Conservation (phyloP, 1,140 invertebrate genomes). For the Caerostris extrusa region DNA sequence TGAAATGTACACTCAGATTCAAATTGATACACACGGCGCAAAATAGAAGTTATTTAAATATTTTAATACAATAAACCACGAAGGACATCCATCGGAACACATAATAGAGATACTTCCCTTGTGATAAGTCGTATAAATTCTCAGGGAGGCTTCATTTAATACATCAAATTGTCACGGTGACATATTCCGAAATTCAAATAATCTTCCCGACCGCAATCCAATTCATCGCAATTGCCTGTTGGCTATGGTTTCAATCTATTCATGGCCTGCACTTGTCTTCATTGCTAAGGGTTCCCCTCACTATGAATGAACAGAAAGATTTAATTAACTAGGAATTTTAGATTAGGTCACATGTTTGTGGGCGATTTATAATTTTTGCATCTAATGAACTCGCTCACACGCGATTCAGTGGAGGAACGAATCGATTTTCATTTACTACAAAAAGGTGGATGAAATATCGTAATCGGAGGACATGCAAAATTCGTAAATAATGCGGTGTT, state of each 20-base stretch:
- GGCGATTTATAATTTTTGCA: slow-evolving; percentile 12
- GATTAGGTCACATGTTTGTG: background rate
- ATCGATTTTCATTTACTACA: background rate
- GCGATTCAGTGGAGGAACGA: background rate
- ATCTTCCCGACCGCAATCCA: background rate
- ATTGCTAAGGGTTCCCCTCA: background rate
- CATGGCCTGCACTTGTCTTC: background rate
- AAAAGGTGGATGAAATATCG: slow-evolving; percentile 14
- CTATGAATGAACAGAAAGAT: slow-evolving; percentile 10
- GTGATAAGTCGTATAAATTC: background rate
- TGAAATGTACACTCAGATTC: no score
- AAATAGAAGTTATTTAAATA: slow-evolving; percentile 4
- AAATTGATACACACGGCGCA: no score
- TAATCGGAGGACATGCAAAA: background rate
- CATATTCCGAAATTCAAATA: background rate
- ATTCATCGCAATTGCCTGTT: background rate
- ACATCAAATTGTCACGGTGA: background rate
- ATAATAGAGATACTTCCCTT: background rate
- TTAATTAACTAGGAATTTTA: slow-evolving; percentile 29
- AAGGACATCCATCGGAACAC: background rate
- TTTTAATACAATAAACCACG: background rate
- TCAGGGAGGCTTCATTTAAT: background rate
- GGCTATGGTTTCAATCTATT: background rate
- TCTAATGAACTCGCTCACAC: background rate
- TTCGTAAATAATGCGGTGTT: background rate